These are phyloP conservation scores for Bufotes viridis DNA, from an alignment of 2,797 vertebrate species.

Conservation along the genomic window DNA sequence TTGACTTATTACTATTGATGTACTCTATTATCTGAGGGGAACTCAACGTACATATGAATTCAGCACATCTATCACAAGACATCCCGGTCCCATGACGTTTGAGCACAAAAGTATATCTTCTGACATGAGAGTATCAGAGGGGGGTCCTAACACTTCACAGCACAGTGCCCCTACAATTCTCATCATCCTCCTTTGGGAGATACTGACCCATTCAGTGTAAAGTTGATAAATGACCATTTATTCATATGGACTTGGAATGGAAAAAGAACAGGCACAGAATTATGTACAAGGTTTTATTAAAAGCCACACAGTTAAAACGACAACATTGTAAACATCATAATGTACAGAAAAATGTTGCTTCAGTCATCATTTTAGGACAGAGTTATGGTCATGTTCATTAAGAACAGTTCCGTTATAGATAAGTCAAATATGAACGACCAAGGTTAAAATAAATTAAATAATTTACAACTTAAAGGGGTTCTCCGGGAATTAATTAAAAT, in stretches of 20 bases:
- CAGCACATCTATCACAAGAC: too few species aligned
- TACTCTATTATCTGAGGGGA: too few species aligned
- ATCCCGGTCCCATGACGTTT: too few species aligned
- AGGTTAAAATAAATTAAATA: constrained; percentile 29
- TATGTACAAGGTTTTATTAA: constrained; percentile 11
- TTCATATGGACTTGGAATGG: too few species aligned
- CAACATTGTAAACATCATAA: constrained; percentile 3
- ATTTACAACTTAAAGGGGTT: constrained; percentile 15
- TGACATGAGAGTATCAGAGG: too few species aligned
- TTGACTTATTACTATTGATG: too few species aligned
- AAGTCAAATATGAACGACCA: neutral
- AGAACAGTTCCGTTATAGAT: neutral
- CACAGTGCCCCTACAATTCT: neutral
- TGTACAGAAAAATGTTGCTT: neutral
- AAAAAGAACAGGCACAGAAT: neutral
- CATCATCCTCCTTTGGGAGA: neutral
- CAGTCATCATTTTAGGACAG: neutral
- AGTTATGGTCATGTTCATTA: neutral
- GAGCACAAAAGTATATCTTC: too few species aligned
- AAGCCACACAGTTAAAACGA: neutral
- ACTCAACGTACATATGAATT: too few species aligned
- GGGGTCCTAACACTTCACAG: neutral
- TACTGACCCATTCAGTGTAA: too few species aligned
- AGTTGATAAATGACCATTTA: neutral
- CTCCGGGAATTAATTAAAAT: neutral